Evolutionary conservation across 2,797 vertebrate genomes (phyloP).

Genomic region (Phoxinus dragarum): DNA sequence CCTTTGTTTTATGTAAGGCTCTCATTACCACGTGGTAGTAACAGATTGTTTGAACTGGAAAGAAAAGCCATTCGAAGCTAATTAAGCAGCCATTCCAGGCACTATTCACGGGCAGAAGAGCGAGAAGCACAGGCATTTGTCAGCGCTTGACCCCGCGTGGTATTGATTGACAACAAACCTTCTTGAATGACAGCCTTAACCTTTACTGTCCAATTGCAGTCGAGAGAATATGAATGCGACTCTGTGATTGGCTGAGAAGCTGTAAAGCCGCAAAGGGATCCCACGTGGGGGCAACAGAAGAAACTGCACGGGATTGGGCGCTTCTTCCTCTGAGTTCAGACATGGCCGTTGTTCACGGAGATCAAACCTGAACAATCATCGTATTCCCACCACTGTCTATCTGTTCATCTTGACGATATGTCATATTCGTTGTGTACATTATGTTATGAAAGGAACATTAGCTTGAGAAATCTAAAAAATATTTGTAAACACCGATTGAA

Average conservation of each 20-base stretch:
- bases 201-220: constrained; percentile 71
- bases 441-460: not conserved
- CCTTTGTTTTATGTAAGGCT: constrained; percentile 89
- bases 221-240: constrained; percentile 60
- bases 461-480: not conserved
- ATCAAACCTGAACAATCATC: constrained; percentile 81
- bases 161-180: constrained; percentile 87
- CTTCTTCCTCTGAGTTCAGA: constrained; percentile 71
- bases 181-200: constrained; percentile 80
- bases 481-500: constrained; percentile 10
- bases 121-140: constrained; percentile 90
- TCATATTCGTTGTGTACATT: constrained; percentile 62
- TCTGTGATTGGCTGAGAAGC: constrained; percentile 70
- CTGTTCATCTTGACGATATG: constrained; percentile 66
- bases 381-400: constrained; percentile 66
- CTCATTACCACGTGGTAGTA: constrained; percentile 95
- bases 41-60: constrained; percentile 97
- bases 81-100: constrained; percentile 95
- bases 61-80: constrained; percentile 96
- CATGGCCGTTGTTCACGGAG: constrained; percentile 79
- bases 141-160: constrained; percentile 92
- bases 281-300: constrained; percentile 79
- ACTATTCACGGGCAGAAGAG: constrained; percentile 90
- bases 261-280: constrained; percentile 71
- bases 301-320: constrained; percentile 76